Evolutionary conservation across 2,888 invertebrate species (phyloP).

Genomic region (Watsonalla binaria): DNA sequence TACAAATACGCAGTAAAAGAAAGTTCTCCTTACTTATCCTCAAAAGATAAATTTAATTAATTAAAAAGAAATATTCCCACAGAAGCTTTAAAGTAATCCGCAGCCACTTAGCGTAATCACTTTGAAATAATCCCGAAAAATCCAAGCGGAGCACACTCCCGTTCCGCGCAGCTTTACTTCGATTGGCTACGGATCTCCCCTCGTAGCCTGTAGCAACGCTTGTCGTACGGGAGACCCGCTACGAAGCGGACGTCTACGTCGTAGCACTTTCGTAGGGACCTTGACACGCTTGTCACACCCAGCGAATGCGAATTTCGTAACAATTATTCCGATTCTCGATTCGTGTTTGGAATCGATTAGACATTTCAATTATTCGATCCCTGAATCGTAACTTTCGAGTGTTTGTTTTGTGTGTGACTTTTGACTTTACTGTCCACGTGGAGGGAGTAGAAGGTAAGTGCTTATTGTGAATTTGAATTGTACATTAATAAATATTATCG

Average conservation of each 20-base stretch:
- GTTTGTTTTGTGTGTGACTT: slow-evolving; percentile 43
- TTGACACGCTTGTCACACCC: slow-evolving; percentile 67
- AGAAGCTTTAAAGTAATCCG: slow-evolving; percentile 6
- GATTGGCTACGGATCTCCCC: slow-evolving; percentile 74
- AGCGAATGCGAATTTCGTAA: slow-evolving; percentile 30
- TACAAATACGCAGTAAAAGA: too few species aligned
- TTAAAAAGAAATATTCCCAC: slow-evolving; percentile 13
- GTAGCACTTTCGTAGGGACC: slow-evolving; percentile 49
- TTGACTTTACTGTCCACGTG: slow-evolving; percentile 36
- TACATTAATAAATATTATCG: background rate
- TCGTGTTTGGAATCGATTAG: background rate
- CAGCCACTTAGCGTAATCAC: slow-evolving; percentile 28
- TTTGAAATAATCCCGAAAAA: slow-evolving; percentile 33
- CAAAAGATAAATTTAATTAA: slow-evolving; percentile 10
- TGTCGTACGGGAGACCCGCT: slow-evolving; percentile 71
- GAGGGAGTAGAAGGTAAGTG: slow-evolving; percentile 39
- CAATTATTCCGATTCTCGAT: background rate
- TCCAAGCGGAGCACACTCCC: slow-evolving; percentile 52
- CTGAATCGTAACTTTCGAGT: slow-evolving; percentile 13
- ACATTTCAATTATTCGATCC: background rate
- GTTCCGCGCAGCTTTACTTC: slow-evolving; percentile 68
- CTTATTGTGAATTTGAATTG: slow-evolving; percentile 11
- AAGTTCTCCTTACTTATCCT: background rate
- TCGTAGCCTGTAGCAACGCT: slow-evolving; percentile 76
- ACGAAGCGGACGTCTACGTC: slow-evolving; percentile 70